Percentiles rank a stretch among this genome's conserved stretches.
These are phyloP conservation scores for Drosophila kohkoa DNA, from an alignment of 1,140 invertebrate species.

Conservation along the genomic window DNA sequence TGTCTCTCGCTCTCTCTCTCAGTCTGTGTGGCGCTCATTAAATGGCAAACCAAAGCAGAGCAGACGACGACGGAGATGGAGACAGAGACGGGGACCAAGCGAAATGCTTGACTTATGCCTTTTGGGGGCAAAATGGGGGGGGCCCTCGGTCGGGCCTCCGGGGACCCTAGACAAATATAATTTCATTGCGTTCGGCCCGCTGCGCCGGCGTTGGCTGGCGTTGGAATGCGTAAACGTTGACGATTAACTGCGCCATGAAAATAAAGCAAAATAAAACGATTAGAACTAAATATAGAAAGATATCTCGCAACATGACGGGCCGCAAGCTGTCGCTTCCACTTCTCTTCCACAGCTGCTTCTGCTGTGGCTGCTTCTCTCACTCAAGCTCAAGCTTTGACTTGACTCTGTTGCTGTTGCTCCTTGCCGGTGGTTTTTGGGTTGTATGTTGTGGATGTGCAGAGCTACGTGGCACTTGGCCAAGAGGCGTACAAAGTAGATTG, in stretches of 20 bases:
- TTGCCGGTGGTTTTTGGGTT: slow-evolving; percentile 17
- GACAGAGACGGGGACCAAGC: slow-evolving; percentile 20
- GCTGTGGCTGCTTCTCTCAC: not conserved
- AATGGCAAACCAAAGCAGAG: slow-evolving; percentile 34
- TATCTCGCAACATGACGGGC: slow-evolving; percentile 81
- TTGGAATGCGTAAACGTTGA: slow-evolving; percentile 83
- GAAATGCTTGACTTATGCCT: slow-evolving; percentile 59
- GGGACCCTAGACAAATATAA: slow-evolving; percentile 78
- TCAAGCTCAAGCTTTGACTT: not conserved
- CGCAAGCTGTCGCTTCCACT: slow-evolving; percentile 22
- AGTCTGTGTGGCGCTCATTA: slow-evolving; percentile 44
- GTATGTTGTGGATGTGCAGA: not conserved
- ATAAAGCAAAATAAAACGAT: slow-evolving; percentile 85
- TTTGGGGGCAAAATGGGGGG: not conserved
- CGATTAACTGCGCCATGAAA: slow-evolving; percentile 84
- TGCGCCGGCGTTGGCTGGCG: slow-evolving; percentile 73
- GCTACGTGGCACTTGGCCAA: slow-evolving; percentile 45
- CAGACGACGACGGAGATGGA: not conserved
- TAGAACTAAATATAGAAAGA: slow-evolving; percentile 83
- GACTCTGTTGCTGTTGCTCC: slow-evolving; percentile 5
- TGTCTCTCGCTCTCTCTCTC: not conserved
- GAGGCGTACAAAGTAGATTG: slow-evolving; percentile 34
- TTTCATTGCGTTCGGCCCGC: slow-evolving; percentile 77
- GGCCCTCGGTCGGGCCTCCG: not conserved
- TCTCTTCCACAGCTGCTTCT: slow-evolving; percentile 9